These are phyloP conservation scores for Manacus vitellinus DNA, from an alignment of 2,113 vertebrate species.

Conservation along the genomic window DNA sequence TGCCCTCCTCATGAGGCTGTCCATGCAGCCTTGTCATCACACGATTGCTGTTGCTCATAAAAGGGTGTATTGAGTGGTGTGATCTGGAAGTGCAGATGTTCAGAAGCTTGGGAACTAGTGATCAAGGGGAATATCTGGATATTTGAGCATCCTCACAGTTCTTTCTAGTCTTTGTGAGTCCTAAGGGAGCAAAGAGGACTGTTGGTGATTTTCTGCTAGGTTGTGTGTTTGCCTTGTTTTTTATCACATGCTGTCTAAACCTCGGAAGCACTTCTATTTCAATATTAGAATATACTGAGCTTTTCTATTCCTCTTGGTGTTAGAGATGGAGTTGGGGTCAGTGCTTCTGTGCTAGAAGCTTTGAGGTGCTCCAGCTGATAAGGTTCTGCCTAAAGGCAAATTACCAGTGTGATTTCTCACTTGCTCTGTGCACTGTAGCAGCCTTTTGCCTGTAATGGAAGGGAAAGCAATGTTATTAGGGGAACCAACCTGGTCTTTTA, in stretches of 20 bases:
- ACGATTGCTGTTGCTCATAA: background rate
- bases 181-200: background rate
- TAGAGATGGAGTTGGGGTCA: background rate
- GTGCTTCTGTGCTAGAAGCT: background rate
- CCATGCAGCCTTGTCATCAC: background rate
- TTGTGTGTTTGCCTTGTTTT: background rate
- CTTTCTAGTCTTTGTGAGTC: background rate
- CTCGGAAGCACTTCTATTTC: background rate
- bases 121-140: background rate
- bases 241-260: background rate
- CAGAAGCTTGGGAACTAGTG: background rate
- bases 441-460: background rate
- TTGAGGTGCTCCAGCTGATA: background rate
- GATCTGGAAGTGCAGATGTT: background rate
- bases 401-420: background rate
- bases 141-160: background rate
- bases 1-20: background rate
- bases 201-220: background rate
- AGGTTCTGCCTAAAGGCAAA: background rate
- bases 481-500: background rate
- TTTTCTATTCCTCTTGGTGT: background rate
- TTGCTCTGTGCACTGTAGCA: background rate
- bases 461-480: background rate
- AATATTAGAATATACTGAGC: background rate
- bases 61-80: background rate